phyloP scores from a whole-genome alignment of 2,888 invertebrate species.

The Andrena haemorrhoa region DNA sequence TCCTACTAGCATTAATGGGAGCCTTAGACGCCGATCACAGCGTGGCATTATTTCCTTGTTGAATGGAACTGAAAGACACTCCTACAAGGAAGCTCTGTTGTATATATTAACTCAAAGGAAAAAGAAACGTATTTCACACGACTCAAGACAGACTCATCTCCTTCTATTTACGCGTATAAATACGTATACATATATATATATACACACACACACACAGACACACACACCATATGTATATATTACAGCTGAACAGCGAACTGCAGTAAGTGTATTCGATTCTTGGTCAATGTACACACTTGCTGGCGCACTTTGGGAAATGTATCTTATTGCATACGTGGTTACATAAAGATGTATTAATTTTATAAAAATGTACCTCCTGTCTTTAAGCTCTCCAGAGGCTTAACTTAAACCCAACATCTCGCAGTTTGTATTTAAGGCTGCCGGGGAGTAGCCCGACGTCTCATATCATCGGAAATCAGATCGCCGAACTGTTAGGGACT shows the following conservation, averaged over 20 bases:
- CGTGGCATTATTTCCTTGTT: constrained; percentile 73
- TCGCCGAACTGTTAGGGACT: no score
- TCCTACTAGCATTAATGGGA: constrained; percentile 45
- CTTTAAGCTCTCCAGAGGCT: neutral
- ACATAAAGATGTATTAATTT: neutral
- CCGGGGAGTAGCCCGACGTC: no score
- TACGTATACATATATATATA: constrained; percentile 23
- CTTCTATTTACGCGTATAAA: constrained; percentile 32
- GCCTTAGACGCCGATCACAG: constrained; percentile 60
- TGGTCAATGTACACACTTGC: neutral
- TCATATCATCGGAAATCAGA: no score
- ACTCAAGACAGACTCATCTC: constrained; percentile 35
- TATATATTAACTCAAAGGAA: constrained; percentile 64
- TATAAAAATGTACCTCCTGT: neutral
- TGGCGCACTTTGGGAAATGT: neutral
- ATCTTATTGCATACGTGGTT: neutral
- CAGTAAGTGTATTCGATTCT: constrained; percentile 4
- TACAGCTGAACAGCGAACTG: neutral
- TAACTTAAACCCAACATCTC: no score
- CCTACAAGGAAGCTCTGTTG: constrained; percentile 52
- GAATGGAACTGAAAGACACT: constrained; percentile 48
- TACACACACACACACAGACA: neutral
- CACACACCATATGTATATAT: constrained; percentile 15
- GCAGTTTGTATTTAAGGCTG: no score
- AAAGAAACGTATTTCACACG: constrained; percentile 44